phyloP scores from a whole-genome alignment of 2,888 invertebrate species.

The Sphaerophoria taeniata region DNA sequence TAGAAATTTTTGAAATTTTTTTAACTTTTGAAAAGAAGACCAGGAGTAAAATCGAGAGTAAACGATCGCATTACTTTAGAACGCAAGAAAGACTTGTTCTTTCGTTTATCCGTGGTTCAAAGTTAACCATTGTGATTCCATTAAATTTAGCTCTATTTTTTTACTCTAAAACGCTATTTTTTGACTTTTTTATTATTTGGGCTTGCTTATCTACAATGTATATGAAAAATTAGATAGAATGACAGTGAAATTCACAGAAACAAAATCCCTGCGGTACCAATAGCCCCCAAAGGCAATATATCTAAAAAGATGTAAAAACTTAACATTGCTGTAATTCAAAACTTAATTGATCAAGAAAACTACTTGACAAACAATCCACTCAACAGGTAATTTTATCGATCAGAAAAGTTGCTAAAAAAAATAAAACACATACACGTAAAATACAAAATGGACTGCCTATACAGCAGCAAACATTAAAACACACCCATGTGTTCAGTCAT shows the following conservation, averaged over 20 bases:
- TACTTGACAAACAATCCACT: slow-evolving; percentile 34
- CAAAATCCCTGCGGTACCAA: slow-evolving; percentile 12
- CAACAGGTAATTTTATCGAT: slow-evolving; percentile 55
- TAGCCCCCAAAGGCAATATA: too few relatives aligned
- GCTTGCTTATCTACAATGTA: too few relatives aligned
- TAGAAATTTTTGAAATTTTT: too few relatives aligned
- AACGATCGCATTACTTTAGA: too few relatives aligned
- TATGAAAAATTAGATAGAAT: not conserved
- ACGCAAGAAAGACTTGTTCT: too few relatives aligned
- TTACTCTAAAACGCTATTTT: too few relatives aligned
- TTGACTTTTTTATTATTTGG: too few relatives aligned
- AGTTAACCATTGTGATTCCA: too few relatives aligned
- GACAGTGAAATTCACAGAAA: slow-evolving; percentile 11
- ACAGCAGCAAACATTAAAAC: slow-evolving; percentile 11
- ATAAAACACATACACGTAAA: not conserved
- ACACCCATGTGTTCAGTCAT: not conserved
- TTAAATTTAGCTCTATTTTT: too few relatives aligned
- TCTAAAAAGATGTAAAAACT: slow-evolving; percentile 41
- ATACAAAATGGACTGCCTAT: slow-evolving; percentile 24
- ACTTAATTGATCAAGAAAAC: slow-evolving; percentile 66
- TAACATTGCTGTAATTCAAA: slow-evolving; percentile 52
- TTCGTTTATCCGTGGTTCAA: too few relatives aligned
- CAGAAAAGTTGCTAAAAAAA: slow-evolving; percentile 10
- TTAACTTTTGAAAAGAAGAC: too few relatives aligned
- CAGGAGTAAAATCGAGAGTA: too few relatives aligned